A percentile compares a stretch with the other conserved stretches of the same genome.
phyloP scores from a whole-genome alignment of 2,888 invertebrate genomes.

The Epirrhoe alternata region DNA sequence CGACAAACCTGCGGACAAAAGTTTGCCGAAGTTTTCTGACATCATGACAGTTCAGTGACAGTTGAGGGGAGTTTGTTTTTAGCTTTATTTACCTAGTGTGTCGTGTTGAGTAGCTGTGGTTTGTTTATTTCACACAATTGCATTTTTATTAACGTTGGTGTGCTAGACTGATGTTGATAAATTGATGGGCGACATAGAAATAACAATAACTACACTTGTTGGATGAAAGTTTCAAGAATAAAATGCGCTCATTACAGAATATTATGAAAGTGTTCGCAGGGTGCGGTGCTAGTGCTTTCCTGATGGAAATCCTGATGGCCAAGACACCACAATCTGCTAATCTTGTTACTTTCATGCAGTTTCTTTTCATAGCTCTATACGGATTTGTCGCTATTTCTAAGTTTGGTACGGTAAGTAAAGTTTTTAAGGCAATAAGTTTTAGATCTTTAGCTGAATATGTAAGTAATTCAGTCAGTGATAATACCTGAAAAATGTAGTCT shows the following conservation, averaged over 20 bases:
- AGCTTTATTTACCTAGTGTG: not conserved
- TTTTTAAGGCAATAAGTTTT: not conserved
- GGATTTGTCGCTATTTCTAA: constrained; percentile 67
- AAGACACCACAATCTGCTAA: constrained; percentile 68
- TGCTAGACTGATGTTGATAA: too few species aligned
- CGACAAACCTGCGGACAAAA: too few species aligned
- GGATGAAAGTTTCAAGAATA: not conserved
- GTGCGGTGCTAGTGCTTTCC: constrained; percentile 72
- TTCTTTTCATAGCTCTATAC: constrained; percentile 70
- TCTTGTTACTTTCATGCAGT: constrained; percentile 76
- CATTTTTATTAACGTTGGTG: not conserved
- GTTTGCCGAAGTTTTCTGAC: too few species aligned
- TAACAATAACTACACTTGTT: not conserved
- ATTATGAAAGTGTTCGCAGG: constrained; percentile 66
- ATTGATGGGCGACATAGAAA: not conserved
- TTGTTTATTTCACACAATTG: not conserved
- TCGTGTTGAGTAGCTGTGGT: not conserved
- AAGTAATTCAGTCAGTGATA: too few species aligned
- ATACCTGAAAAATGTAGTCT: too few species aligned
- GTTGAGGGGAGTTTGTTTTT: too few species aligned
- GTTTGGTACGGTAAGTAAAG: constrained; percentile 66
- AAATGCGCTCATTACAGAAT: constrained; percentile 60
- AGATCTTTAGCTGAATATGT: not conserved
- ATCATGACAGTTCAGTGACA: too few species aligned
- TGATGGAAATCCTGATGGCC: constrained; percentile 79